Evolutionary conservation across 2,888 invertebrate genomes (phyloP).

Genomic region (Mesorhabditis sp.): DNA sequence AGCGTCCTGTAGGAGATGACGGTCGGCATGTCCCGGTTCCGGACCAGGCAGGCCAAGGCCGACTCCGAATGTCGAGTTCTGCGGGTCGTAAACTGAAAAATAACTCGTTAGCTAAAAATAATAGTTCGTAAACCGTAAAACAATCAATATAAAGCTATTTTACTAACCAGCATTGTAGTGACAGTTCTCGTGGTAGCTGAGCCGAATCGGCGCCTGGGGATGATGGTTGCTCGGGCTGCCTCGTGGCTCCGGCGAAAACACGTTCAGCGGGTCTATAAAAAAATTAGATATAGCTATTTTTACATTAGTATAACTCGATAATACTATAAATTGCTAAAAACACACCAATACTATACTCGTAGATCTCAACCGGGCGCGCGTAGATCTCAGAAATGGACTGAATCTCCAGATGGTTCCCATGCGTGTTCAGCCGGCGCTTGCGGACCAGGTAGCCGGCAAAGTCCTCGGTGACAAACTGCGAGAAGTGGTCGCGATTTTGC

Average conservation of each 20-base stretch:
- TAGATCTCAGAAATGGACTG: conserved; percentile 85
- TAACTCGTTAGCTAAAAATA: neutral
- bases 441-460: conserved; percentile 77
- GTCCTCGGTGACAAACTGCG: conserved; percentile 83
- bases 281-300: neutral
- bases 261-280: conserved; percentile 71
- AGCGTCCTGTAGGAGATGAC: conserved; percentile 39
- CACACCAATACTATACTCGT: conserved; percentile 73
- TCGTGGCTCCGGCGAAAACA: conserved; percentile 69
- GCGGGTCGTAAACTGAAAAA: conserved; percentile 72
- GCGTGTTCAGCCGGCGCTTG: conserved; percentile 75
- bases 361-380: conserved; percentile 80
- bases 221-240: conserved; percentile 6
- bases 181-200: conserved; percentile 80
- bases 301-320: neutral
- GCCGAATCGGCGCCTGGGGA: conserved; percentile 69
- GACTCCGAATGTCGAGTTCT: conserved; percentile 74
- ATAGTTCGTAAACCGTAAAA: neutral
- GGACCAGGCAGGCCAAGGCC: conserved; percentile 74
- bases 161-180: conserved; percentile 74
- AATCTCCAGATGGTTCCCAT: conserved; percentile 86
- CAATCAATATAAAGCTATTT: conserved; percentile 9
- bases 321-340: neutral
- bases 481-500: conserved; percentile 80
- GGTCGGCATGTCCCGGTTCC: conserved; percentile 46